Base-by-base conservation (phyloP, 2,113 vertebrate genomes). In the Hoplias malabaricus region DNA sequence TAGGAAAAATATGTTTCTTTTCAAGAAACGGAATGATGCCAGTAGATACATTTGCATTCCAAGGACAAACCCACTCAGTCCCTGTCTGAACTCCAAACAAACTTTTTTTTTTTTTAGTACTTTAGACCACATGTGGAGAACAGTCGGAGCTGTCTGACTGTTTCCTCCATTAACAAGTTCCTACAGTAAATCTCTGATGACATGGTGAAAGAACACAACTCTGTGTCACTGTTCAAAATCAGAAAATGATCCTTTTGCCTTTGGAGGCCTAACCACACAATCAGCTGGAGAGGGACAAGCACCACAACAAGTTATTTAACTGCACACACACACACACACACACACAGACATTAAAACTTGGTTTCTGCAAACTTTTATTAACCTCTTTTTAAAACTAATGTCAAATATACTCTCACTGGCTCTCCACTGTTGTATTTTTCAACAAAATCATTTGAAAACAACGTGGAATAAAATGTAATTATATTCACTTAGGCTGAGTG, bases 181-280 rank as follows among this genome's bases (percentile, higher is more conserved):
- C 50, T 59, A 46, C 27, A 68, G 25, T 68, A 54, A 76, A 57
- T 76, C 74, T 76, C 23, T 23, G 36, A 53, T 33, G 62, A 67
- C 16, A 6, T 14, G 1, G 27, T 34, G 54, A 36, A 61, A 46
- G 40, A 13, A 77, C 36, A 70, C 27, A 56, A n/a, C 29, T 36
- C 21, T n/a, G 50, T 34, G 25, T 46, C 46, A 19, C 70, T 25
- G 23, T 68, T 54, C 29, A 75, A 70, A 43, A 67, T 59, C 62
- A 54, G 40, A 79, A 61, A 50, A 9, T 14, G 33, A 73, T 59
- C 57, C 34, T 11, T 21, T 2, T 65, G 48, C 43, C 63, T 34
- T 38, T 61, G 66, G n/a, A 38, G 54, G 40, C 16, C 54, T 29
- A 71, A 78, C 54, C 56, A 33, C 76, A 33, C 33, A 71, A 50